Conservation (phyloP, 2,113 vertebrate genomes). For the Hippocampus comes region DNA sequence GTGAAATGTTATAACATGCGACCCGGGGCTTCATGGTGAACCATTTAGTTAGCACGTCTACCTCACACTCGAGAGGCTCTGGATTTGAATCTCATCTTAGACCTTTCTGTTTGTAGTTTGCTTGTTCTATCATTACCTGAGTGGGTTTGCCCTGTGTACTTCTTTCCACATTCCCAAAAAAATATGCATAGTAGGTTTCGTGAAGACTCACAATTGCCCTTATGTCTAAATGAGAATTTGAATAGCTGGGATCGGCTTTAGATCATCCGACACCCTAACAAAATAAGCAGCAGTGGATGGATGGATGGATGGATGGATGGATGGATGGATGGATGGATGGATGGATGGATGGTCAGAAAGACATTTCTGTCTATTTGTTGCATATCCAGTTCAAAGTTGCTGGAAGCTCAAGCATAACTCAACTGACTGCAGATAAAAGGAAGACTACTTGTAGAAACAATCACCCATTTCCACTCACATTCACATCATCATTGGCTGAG, state of each 20-base stretch:
- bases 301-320: too few relatives aligned
- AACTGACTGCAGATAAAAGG: neutral
- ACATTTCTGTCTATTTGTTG: too few relatives aligned
- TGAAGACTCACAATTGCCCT: neutral
- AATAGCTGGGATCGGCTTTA: neutral
- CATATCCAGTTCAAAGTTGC: too few relatives aligned
- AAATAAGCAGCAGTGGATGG: too few relatives aligned
- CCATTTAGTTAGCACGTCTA: neutral
- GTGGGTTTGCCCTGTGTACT: neutral
- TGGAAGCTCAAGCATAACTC: too few relatives aligned
- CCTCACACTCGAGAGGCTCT: neutral
- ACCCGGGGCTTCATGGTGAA: neutral
- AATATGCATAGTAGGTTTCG: neutral
- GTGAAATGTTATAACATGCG: neutral
- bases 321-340: too few relatives aligned
- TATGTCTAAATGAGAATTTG: neutral
- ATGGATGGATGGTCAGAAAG: too few relatives aligned
- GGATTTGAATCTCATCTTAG: neutral
- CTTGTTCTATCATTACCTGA: neutral
- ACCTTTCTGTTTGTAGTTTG: neutral
- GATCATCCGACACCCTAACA: too few relatives aligned
- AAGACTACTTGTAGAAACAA: neutral
- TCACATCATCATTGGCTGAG: neutral
- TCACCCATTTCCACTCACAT: neutral
- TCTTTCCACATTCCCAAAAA: neutral